Conservation (phyloP, 2,113 vertebrate genomes). For the Psophia crepitans region DNA sequence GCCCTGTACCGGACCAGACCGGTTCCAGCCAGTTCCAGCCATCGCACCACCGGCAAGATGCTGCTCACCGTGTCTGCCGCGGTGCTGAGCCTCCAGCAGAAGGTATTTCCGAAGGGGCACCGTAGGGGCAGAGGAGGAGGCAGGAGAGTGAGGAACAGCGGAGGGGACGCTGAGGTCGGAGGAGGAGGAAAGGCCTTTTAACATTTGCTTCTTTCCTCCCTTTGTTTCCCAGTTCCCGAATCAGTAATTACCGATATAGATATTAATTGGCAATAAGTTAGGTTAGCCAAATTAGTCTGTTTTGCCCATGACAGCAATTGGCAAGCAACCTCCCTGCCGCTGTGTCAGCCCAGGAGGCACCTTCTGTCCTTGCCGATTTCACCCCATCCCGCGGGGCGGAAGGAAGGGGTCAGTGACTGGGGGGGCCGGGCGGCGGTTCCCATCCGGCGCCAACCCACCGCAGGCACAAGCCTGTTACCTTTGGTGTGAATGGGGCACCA, state of each 20-base stretch:
- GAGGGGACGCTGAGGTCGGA: background rate
- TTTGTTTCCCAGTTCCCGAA: accelerated
- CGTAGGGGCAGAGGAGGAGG: accelerated
- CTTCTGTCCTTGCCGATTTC: background rate
- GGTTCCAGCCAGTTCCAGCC: too few species aligned
- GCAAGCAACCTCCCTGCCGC: background rate
- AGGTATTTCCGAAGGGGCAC: background rate
- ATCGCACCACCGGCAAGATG: too few species aligned
- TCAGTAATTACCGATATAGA: background rate
- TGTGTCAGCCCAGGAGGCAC: too few species aligned
- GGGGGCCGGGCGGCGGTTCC: background rate
- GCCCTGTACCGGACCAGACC: too few species aligned
- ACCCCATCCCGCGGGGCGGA: accelerated
- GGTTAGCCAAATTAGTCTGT: background rate
- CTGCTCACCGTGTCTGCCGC: accelerated
- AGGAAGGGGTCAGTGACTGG: too few species aligned
- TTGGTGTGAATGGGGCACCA: background rate
- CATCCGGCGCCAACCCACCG: accelerated
- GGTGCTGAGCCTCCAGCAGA: accelerated
- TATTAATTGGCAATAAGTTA: background rate
- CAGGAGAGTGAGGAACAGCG: background rate
- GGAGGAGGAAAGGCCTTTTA: background rate
- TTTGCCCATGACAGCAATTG: background rate
- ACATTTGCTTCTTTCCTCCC: background rate
- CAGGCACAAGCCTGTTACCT: background rate